Conservation (phyloP, 2,888 invertebrate genomes). For the Andrena hattorfiana region DNA sequence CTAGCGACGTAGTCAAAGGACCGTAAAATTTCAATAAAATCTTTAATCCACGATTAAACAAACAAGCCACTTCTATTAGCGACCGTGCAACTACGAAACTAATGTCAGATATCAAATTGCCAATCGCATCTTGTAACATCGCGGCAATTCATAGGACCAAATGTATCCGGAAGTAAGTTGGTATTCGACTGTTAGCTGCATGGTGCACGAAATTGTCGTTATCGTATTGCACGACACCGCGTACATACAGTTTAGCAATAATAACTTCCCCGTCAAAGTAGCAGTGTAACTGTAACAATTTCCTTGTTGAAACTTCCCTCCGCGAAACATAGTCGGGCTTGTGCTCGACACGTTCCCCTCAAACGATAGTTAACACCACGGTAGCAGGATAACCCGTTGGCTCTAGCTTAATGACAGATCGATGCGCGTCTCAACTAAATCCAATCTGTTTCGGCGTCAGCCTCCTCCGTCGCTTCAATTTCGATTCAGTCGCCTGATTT, state of each 20-base stretch:
- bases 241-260: slow-evolving; percentile 35
- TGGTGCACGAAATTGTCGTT: slow-evolving; percentile 31
- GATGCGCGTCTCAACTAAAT: slow-evolving; percentile 61
- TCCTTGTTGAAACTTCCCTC: slow-evolving; percentile 36
- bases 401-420: slow-evolving; percentile 38
- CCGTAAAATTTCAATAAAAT: too few relatives aligned
- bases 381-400: not conserved
- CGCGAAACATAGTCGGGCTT: slow-evolving; percentile 14
- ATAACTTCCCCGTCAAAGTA: slow-evolving; percentile 36
- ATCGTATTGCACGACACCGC: slow-evolving; percentile 7
- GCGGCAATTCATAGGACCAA: not conserved
- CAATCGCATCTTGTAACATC: not conserved
- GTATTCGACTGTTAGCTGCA: slow-evolving; percentile 10
- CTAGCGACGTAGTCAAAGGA: too few relatives aligned
- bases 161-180: not conserved
- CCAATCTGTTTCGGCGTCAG: slow-evolving; percentile 61
- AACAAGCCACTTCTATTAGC: too few relatives aligned
- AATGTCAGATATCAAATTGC: not conserved
- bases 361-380: slow-evolving; percentile 27
- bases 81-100: not conserved
- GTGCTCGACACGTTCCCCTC: not conserved
- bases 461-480: slow-evolving; percentile 65
- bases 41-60: too few relatives aligned
- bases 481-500: slow-evolving; percentile 64
- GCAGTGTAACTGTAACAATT: slow-evolving; percentile 40